These are phyloP conservation scores for Meloidogyne floridensis DNA, from an alignment of 1,140 invertebrate species.

Conservation along the genomic window DNA sequence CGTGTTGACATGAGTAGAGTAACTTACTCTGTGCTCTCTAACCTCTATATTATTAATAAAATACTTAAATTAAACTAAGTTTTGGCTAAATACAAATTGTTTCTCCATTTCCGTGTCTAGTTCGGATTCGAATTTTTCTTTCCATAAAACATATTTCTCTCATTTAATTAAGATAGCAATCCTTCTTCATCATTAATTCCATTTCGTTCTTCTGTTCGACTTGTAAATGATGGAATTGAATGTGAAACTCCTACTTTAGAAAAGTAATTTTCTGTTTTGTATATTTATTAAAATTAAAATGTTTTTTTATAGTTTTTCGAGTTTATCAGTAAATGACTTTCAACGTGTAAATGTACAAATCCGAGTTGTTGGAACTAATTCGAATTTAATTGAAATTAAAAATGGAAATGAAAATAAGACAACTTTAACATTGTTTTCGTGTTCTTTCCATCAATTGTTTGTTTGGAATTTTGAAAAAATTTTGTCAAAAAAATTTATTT, in stretches of 20 bases:
- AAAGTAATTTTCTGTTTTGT: neutral
- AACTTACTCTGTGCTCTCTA: no score
- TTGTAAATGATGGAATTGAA: conserved; percentile 6
- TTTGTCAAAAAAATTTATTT: neutral
- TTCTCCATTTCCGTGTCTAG: no score
- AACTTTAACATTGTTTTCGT: conserved; percentile 50
- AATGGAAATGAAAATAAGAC: neutral
- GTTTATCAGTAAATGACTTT: neutral
- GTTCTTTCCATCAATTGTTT: conserved; percentile 47
- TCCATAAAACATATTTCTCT: neutral
- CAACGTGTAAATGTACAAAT: conserved; percentile 32
- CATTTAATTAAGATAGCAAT: neutral
- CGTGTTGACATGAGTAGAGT: no score
- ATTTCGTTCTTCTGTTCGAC: conserved; percentile 13
- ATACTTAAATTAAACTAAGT: no score
- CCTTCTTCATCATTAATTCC: neutral
- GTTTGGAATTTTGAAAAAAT: conserved; percentile 30
- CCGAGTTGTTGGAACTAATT: conserved; percentile 8
- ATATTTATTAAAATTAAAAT: neutral
- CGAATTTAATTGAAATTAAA: conserved; percentile 33
- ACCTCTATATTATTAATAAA: no score
- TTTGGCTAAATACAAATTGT: no score
- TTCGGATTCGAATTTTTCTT: no score
- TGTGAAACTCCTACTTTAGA: neutral
- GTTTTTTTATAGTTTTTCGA: neutral